Evolutionary conservation across 2,888 invertebrate species (phyloP), one percentile per base, ranked within the genome.

Genomic region (Bellardia bayeri): DNA sequence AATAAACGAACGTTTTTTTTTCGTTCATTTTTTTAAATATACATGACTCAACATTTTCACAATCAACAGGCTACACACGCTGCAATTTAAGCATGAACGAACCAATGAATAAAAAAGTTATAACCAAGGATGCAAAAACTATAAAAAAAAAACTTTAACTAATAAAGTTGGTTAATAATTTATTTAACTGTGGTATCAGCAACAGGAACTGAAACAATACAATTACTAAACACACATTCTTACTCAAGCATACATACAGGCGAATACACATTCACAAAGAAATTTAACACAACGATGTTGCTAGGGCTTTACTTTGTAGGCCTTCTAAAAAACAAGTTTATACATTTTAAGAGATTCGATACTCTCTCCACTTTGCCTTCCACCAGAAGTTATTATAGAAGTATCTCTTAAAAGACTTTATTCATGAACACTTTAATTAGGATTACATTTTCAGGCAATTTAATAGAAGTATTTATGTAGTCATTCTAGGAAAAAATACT

Each of bases 141-240:
- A 4, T 23, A 56, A 6, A n/a, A 51, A 51, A 45, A 51, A 23
- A 23, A 23, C 7, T 2, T 16, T 56, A 56, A 49, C 30, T 78
- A 78, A 78, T 42, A 76, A 78, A 78, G 76, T 78, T 78, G 66
- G 66, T 64, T 66, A 78, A 78, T 78, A 66, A 76, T 66, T 66
- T 66, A 78, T 78, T 78, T 78, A 78, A 66, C 76, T 78, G 66
- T 56, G 76, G 76, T 64, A 78, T 66, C 64, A 56, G 56, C 56
- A 56, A 56, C 56, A 56, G 56, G 56, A 78, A 56, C 54, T 51
- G 54, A 51, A 66, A 76, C 68, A 56, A 56, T 56, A 51, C n/a
- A 51, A n/a, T 51, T 51, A n/a, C n/a, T 6, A 51, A 45, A 56
- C 45, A 51, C 14, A 51, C n/a, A 51, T 6, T 2, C n/a, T 6